A percentile compares a stretch with the other conserved stretches of the same genome.
Conservation (phyloP, 53 echinoderm and acorn worm genomes). For the Stichopus horrens region DNA sequence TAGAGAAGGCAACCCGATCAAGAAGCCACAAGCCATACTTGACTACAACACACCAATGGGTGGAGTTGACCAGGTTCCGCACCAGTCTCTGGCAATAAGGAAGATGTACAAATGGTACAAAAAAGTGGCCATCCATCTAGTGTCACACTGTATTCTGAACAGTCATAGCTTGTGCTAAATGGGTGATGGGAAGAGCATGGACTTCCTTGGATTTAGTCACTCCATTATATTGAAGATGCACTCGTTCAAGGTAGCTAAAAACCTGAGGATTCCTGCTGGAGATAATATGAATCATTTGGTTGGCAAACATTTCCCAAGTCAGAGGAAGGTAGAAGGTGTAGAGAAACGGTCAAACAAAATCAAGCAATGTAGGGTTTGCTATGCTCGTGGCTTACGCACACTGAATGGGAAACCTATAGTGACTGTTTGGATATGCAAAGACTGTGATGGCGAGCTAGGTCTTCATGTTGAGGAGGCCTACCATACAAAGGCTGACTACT, state of each 20-base stretch:
- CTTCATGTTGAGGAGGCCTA: constrained; percentile 23
- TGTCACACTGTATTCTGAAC: background rate
- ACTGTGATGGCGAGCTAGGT: background rate
- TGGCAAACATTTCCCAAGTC: background rate
- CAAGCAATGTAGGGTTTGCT: constrained; percentile 25
- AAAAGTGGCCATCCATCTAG: background rate
- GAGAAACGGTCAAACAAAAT: background rate
- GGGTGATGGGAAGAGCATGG: background rate
- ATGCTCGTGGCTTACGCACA: background rate
- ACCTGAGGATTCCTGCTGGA: background rate
- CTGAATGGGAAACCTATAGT: background rate
- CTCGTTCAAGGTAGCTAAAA: background rate
- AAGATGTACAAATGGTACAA: constrained; percentile 30
- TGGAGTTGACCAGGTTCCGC: background rate
- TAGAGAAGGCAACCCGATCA: background rate
- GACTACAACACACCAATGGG: background rate
- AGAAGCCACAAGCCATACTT: background rate
- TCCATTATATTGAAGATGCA: background rate
- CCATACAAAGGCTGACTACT: background rate
- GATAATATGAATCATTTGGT: constrained; percentile 8
- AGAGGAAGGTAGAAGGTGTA: constrained; percentile 1
- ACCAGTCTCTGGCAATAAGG: background rate
- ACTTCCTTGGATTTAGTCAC: background rate
- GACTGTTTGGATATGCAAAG: constrained; percentile 13
- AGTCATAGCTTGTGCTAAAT: background rate